A percentile compares a stretch with the other conserved stretches of the same genome.
These are phyloP conservation scores for Mus minutoides DNA, from an alignment of 2,797 vertebrate species.

Conservation along the genomic window DNA sequence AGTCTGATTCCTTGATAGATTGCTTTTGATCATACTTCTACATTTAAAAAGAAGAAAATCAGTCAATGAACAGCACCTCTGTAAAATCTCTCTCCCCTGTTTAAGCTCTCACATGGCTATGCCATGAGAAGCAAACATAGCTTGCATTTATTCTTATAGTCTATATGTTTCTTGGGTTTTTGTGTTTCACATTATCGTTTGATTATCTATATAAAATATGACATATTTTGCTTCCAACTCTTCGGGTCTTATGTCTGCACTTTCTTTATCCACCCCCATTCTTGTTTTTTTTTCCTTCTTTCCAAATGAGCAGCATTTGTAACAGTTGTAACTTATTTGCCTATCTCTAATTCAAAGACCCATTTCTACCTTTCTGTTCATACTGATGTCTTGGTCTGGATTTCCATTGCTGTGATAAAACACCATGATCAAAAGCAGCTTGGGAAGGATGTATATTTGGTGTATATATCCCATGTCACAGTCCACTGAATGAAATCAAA, in stretches of 20 bases:
- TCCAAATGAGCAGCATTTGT: neutral
- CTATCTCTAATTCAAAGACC: neutral
- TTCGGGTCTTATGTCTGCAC: neutral
- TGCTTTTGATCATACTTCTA: constrained; percentile 40
- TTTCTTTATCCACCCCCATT: neutral
- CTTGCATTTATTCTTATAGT: neutral
- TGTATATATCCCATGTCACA: neutral
- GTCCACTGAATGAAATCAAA: neutral
- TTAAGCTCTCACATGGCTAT: neutral
- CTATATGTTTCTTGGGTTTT: neutral
- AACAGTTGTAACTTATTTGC: neutral
- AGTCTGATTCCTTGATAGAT: constrained; percentile 36
- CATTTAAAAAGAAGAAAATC: neutral
- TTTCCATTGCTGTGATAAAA: neutral
- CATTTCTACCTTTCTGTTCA: neutral
- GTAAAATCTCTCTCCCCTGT: neutral
- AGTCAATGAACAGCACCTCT: neutral
- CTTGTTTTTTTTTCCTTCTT: neutral
- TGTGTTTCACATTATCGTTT: neutral
- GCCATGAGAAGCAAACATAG: neutral
- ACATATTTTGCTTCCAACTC: neutral
- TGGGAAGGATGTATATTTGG: neutral
- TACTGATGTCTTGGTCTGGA: neutral
- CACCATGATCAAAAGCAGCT: neutral
- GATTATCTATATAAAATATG: neutral